Conservation (phyloP, 2,797 vertebrate genomes). For the Sebastes hubbsi region DNA sequence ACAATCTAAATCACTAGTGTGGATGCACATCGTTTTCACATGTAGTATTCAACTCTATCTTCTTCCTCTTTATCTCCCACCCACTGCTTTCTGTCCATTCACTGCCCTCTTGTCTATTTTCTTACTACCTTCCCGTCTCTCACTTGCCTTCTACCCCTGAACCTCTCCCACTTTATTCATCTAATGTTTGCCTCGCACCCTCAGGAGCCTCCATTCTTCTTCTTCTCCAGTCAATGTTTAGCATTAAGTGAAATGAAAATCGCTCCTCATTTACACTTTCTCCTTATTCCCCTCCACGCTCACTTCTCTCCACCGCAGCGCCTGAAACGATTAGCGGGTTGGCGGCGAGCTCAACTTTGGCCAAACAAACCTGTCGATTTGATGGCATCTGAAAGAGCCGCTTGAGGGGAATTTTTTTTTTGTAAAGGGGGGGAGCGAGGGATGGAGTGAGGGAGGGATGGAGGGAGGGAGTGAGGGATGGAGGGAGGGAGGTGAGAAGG, state of each 20-base stretch:
- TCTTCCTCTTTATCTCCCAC: not conserved
- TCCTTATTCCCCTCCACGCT: not conserved
- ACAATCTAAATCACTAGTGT: not conserved
- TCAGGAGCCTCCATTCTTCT: not conserved
- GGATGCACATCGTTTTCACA: not conserved
- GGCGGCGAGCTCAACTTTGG: conserved; percentile 43
- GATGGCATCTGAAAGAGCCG: conserved; percentile 51
- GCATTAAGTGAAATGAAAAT: conserved; percentile 1
- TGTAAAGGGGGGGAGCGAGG: not conserved
- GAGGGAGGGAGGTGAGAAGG: conserved; percentile 14
- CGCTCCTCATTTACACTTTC: not conserved
- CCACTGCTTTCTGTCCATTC: not conserved
- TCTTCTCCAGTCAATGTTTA: not conserved
- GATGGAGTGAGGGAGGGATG: not conserved
- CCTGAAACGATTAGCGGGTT: conserved; percentile 73
- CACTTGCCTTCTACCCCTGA: not conserved
- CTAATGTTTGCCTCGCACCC: not conserved
- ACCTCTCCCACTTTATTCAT: not conserved
- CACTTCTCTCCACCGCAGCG: not conserved
- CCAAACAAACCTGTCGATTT: conserved; percentile 57
- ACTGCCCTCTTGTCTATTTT: not conserved
- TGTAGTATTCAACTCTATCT: not conserved
- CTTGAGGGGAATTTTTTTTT: conserved; percentile 30
- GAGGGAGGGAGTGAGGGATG: not conserved
- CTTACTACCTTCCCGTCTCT: not conserved